Percentiles rank a stretch among this genome's conserved stretches.
phyloP scores from a whole-genome alignment of 2,888 invertebrate species.

The Megastigmus dorsalis region DNA sequence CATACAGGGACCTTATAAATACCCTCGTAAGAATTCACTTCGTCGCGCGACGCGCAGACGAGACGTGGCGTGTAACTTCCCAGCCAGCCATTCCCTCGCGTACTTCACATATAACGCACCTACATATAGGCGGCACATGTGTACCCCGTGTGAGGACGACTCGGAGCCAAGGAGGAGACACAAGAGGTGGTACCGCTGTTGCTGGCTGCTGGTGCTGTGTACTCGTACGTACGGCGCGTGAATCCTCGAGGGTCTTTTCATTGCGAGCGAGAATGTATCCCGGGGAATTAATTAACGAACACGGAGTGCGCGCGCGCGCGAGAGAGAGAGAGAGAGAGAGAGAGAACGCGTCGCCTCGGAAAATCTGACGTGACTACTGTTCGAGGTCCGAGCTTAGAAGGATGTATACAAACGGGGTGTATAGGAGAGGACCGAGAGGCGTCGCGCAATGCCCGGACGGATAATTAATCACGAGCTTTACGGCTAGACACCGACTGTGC shows the following conservation, averaged over 20 bases:
- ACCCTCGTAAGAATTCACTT: constrained; percentile 30
- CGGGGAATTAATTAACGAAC: constrained; percentile 66
- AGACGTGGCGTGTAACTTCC: too few species aligned
- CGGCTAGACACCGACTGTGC: too few species aligned
- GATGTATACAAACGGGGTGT: constrained; percentile 27
- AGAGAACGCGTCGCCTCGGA: too few species aligned
- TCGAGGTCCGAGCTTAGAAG: constrained; percentile 60
- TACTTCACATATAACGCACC: too few species aligned
- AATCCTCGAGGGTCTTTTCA: constrained; percentile 42
- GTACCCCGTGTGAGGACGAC: too few species aligned
- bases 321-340: too few species aligned
- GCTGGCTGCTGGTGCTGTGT: too few species aligned
- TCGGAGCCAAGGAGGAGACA: too few species aligned
- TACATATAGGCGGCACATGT: too few species aligned
- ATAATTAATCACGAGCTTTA: constrained; percentile 65
- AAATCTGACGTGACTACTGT: constrained; percentile 66
- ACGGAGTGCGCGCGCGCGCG: constrained; percentile 44
- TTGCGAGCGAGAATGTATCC: constrained; percentile 31
- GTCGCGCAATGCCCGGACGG: constrained; percentile 55
- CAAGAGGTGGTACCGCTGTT: too few species aligned
- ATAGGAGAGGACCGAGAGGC: neutral
- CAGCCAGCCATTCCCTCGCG: too few species aligned
- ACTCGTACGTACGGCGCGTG: neutral
- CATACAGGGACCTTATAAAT: too few species aligned
- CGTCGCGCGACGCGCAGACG: neutral